A percentile compares a stretch with the other conserved stretches of the same genome.
phyloP scores from a whole-genome alignment of 2,888 invertebrate species.

The Drosophila lutescens region DNA sequence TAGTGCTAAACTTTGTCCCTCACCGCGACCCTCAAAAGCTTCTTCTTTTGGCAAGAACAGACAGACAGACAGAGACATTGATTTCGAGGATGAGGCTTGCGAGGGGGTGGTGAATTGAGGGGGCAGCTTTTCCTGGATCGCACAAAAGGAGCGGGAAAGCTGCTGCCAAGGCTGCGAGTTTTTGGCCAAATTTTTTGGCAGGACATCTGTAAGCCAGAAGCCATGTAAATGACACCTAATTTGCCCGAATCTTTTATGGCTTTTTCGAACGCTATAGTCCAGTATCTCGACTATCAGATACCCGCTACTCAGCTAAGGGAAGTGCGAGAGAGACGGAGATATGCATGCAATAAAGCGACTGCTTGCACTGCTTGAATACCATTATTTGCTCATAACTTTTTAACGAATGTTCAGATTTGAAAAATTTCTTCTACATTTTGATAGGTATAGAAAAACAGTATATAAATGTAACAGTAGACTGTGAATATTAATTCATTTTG shows the following conservation, averaged over 20 bases:
- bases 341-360: too few relatives aligned
- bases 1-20: slow-evolving; percentile 57
- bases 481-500: not conserved
- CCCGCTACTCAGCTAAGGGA: too few relatives aligned
- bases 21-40: slow-evolving; percentile 79
- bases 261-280: too few relatives aligned
- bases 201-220: slow-evolving; percentile 1
- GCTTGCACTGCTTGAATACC: too few relatives aligned
- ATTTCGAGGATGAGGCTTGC: slow-evolving; percentile 41
- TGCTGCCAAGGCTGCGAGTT: slow-evolving; percentile 21
- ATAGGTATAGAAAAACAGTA: too few relatives aligned
- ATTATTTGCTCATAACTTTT: too few relatives aligned
- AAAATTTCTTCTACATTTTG: too few relatives aligned
- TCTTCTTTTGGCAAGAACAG: slow-evolving; percentile 34
- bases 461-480: not conserved
- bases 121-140: slow-evolving; percentile 17
- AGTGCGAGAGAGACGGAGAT: too few relatives aligned
- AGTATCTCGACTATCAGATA: too few relatives aligned
- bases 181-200: not conserved
- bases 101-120: too few relatives aligned
- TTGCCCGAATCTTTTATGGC: not conserved
- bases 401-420: too few relatives aligned
- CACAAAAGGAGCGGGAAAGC: slow-evolving; percentile 12
- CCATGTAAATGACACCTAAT: slow-evolving; percentile 6
- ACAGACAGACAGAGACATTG: slow-evolving; percentile 75